Base-by-base conservation (phyloP, 1,140 invertebrate species). In the Melipona quadrifasciata region DNA sequence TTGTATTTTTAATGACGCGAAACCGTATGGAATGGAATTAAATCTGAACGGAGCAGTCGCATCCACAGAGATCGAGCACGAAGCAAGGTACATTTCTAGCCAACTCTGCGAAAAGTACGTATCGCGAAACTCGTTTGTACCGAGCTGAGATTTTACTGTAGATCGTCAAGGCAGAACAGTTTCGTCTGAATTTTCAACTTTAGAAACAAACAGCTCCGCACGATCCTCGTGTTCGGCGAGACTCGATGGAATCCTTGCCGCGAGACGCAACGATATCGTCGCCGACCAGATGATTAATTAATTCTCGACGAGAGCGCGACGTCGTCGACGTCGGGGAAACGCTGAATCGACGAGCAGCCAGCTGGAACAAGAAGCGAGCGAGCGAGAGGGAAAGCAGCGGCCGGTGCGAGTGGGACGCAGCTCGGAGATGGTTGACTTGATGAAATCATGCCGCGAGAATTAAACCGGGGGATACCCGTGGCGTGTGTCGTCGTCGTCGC, bases 391-490 rank as follows among this genome's bases (percentile, higher is more conserved):
- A 21, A 47, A n/a, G 14, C 21, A 39, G 39, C 21, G 39, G 31
- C 14, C 53, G 68, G 65, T 75, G 58, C 58, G 79, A 88, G 81
- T 39, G 82, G 81, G 87, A 90, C 72, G 39, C 51, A 64, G 58
- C 82, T 78, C 77, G 80, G 89, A 90, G 91, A 94, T 88, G 93
- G 92, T 93, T 92, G 90, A 93, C 93, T 94, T 93, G 93, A 94
- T 94, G 93, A 94, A 94, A 94, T 94, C 92, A 94, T 94, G 93
- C 92, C 91, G 90, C 90, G 91, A 92, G 90, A 93, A 93, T 94
- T 93, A 93, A 92, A 91, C 90, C 89, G 85, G 83, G 87, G 90
- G 87, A 89, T 90, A 91, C 89, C 86, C 87, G 85, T 87, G 87
- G 91, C 92, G 91, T 92, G 91, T 91, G 90, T 90, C 87, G 86